Evolutionary conservation across 2,797 vertebrate species (phyloP), one percentile per base, ranked within the genome.

Genomic region (Aviceda cuculoides): DNA sequence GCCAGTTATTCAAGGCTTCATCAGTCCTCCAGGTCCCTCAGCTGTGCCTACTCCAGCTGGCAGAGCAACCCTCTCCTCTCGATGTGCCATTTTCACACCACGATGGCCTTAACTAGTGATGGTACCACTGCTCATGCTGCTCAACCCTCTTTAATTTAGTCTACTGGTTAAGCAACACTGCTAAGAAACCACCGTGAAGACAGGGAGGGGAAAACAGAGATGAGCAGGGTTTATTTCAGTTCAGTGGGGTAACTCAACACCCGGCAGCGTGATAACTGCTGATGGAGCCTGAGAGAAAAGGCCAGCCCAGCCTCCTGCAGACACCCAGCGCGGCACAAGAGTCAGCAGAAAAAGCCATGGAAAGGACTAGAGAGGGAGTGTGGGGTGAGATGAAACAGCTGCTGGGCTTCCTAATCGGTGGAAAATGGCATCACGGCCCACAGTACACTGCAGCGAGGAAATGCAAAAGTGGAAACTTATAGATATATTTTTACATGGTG

Each of bases 401-500:
- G 87, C 92, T 70, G 58, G 75, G 31, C 58, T 90, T 93, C 31
- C 58, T 67, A 87, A 78, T 78, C 1, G 3, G 39, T 71, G 82
- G 93, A 95, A 95, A 96, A 97, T 59, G 86, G 77, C 81, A 93
- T 42, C 75, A 40, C 3, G 29, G 81, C 37, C 85, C 77, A 22
- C 70, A 42, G 55, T 20, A 62, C 8, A 6, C 55, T 84, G 63
- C 66, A 85, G 85, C 0, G 1, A 84, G 82, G 72, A 93, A 85
- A 96, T 74, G 61, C 93, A 94, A 91, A 95, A 93, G 73, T 96
- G 90, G 93, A 97, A 97, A 96, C 71, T 82, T 87, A 52, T 1
- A 95, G 81, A 90, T 88, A 37, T 92, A 96, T 97, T 97, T 97
- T 97, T 86, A 93, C 53, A 62, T 33, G 33, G 67, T 4, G 2